Conservation (phyloP, 2,797 vertebrate species). For the Chiroxiphia lanceolata region DNA sequence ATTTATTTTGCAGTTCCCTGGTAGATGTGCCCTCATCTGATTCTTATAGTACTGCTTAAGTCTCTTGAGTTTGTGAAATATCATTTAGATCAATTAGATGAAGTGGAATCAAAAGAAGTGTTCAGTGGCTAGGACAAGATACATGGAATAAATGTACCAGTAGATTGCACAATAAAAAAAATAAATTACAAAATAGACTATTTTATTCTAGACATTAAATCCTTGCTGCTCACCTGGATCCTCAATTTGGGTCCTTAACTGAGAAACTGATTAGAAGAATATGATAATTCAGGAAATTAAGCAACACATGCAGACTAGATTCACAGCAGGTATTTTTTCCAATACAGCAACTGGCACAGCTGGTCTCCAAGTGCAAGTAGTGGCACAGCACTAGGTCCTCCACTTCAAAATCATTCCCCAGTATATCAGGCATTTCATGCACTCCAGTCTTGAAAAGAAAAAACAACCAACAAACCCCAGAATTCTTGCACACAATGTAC, state of each 20-base stretch:
- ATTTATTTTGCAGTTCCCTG: slow-evolving; percentile 10
- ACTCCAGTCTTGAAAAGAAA: slow-evolving; percentile 15
- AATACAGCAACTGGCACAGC: slow-evolving; percentile 74
- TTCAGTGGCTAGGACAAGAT: slow-evolving; percentile 42
- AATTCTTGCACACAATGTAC: neutral
- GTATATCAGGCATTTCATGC: slow-evolving; percentile 50
- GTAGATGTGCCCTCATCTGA: slow-evolving; percentile 1
- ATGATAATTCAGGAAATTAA: slow-evolving; percentile 78
- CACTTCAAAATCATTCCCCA: slow-evolving; percentile 76
- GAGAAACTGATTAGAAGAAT: slow-evolving; percentile 73
- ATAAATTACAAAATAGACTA: slow-evolving; percentile 19
- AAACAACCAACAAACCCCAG: neutral
- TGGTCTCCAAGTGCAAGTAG: slow-evolving; percentile 71
- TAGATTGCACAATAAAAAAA: neutral
- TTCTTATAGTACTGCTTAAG: slow-evolving; percentile 41
- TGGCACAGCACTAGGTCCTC: slow-evolving; percentile 69
- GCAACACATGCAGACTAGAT: slow-evolving; percentile 68
- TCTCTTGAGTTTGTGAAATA: slow-evolving; percentile 57
- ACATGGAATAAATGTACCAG: neutral
- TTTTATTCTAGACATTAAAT: slow-evolving; percentile 59
- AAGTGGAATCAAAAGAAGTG: slow-evolving; percentile 59
- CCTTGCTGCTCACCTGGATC: slow-evolving; percentile 64
- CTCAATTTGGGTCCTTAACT: slow-evolving; percentile 66
- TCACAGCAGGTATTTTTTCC: slow-evolving; percentile 71
- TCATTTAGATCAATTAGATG: slow-evolving; percentile 70